Evolutionary conservation across 2,888 invertebrate species (phyloP).

Genomic region (Eristalis pertinax): DNA sequence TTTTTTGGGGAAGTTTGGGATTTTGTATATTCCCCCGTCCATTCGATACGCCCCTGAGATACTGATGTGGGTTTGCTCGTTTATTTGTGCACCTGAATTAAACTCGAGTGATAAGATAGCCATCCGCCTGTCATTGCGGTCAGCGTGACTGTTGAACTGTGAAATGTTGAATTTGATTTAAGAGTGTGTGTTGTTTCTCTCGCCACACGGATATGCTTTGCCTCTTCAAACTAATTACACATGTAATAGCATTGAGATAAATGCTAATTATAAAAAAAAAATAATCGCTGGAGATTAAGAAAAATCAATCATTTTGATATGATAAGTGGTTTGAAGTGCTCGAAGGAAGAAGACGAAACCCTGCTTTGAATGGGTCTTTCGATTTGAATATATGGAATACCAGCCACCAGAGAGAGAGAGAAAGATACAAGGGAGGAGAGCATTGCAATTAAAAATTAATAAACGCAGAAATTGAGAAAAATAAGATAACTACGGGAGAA

Average conservation of each 20-base stretch:
- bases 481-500: conserved; percentile 29
- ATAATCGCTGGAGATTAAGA: conserved; percentile 46
- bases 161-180: conserved; percentile 12
- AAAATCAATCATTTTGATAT: conserved; percentile 58
- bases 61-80: neutral
- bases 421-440: no score
- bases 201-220: neutral
- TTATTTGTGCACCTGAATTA: conserved; percentile 24
- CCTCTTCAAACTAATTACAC: conserved; percentile 31
- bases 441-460: conserved; percentile 67
- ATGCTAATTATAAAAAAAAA: conserved; percentile 37
- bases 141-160: neutral
- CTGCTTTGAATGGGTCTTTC: conserved; percentile 25
- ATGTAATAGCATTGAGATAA: conserved; percentile 47
- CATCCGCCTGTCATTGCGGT: conserved; percentile 6
- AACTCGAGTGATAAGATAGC: conserved; percentile 18
- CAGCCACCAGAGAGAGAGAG: neutral
- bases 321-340: conserved; percentile 63
- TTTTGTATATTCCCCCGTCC: neutral
- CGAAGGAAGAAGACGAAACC: conserved; percentile 26
- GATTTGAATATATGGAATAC: neutral
- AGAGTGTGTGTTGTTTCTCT: neutral
- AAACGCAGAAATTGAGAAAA: conserved; percentile 54
- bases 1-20: conserved; percentile 21
- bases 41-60: conserved; percentile 17